Evolutionary conservation across 2,797 vertebrate genomes (phyloP).

Genomic region (Argentina silus): DNA sequence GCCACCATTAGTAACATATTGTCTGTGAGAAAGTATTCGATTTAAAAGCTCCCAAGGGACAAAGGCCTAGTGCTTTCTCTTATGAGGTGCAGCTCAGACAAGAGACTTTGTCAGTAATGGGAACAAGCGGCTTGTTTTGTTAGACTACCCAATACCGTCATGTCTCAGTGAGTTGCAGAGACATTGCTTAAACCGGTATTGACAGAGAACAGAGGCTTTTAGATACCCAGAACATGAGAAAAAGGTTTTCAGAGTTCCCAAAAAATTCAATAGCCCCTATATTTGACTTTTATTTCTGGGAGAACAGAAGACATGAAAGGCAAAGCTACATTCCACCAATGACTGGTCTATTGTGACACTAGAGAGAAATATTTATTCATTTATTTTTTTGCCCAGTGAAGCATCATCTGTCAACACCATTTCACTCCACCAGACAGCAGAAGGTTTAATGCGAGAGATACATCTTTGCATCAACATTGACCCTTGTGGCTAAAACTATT

Average conservation of each 20-base stretch:
- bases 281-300: neutral
- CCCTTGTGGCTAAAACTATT: conserved; percentile 64
- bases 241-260: conserved; percentile 6
- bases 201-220: conserved; percentile 34
- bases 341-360: neutral
- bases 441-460: conserved; percentile 43
- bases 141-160: conserved; percentile 45
- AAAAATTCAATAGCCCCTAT: neutral
- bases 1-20: neutral
- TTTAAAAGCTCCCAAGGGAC: conserved; percentile 6
- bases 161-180: conserved; percentile 42
- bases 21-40: neutral
- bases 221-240: conserved; percentile 41
- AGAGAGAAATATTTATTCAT: too few relatives aligned
- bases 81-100: conserved; percentile 23
- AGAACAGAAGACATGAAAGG: too few relatives aligned
- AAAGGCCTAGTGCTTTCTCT: conserved; percentile 31
- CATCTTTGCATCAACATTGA: conserved; percentile 55
- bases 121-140: conserved; percentile 46
- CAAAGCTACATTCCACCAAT: too few relatives aligned
- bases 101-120: conserved; percentile 45
- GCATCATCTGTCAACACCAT: neutral
- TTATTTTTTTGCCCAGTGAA: too few relatives aligned
- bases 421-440: conserved; percentile 18
- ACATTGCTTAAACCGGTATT: conserved; percentile 46